phyloP scores from a whole-genome alignment of 2,888 invertebrate species.

The Slavum lentiscoides region DNA sequence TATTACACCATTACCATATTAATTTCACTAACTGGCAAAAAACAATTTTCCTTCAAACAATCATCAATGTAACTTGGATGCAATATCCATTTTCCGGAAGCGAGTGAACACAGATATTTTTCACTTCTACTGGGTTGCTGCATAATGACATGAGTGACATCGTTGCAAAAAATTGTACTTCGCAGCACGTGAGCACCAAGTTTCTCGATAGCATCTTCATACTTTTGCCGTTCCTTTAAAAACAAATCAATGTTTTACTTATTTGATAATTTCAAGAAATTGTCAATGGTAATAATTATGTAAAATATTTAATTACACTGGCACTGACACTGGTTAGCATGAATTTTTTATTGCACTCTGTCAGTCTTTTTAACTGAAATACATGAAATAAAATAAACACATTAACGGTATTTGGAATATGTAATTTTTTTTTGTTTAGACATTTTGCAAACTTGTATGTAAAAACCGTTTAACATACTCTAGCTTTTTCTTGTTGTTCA shows the following conservation, averaged over 20 bases:
- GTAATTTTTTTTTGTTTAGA: not conserved
- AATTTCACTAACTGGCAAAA: conserved; percentile 64
- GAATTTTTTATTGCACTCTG: conserved; percentile 40
- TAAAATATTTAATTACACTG: conserved; percentile 24
- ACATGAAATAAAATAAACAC: not conserved
- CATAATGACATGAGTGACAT: conserved; percentile 77
- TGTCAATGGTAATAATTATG: not conserved
- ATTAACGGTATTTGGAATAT: not conserved
- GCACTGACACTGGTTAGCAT: conserved; percentile 27
- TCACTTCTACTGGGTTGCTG: conserved; percentile 78
- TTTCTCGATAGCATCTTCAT: conserved; percentile 62
- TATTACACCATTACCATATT: too few relatives aligned
- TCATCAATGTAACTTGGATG: conserved; percentile 76
- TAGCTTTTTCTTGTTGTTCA: conserved; percentile 52
- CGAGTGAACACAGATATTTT: conserved; percentile 83
- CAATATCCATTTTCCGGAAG: conserved; percentile 88
- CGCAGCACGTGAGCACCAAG: conserved; percentile 71
- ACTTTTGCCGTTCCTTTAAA: conserved; percentile 47
- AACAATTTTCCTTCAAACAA: conserved; percentile 66
- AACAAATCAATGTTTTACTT: not conserved
- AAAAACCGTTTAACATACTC: conserved; percentile 18
- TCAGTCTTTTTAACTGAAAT: conserved; percentile 37
- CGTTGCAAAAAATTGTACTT: conserved; percentile 65
- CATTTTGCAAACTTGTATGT: not conserved
- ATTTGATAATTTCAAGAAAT: too few relatives aligned